These are phyloP conservation scores for Luidia sarsii DNA, from an alignment of 53 echinoderm and acorn worm genomes.

Conservation along the genomic window DNA sequence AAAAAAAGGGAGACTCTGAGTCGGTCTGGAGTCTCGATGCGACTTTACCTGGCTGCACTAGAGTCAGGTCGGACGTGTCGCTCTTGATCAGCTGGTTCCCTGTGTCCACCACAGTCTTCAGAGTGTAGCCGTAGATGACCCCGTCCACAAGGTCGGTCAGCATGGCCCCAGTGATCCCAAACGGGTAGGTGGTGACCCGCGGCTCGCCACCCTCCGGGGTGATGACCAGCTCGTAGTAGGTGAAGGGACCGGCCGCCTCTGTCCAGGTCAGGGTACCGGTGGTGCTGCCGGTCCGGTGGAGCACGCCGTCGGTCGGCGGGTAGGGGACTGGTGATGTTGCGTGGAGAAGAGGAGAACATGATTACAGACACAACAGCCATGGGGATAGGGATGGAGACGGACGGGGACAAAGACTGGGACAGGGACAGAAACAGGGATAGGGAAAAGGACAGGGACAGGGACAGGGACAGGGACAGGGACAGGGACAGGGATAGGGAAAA, in stretches of 20 bases:
- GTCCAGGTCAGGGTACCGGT: slow-evolving; percentile 27
- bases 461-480: no score
- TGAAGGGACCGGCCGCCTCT: slow-evolving; percentile 4
- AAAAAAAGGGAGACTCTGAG: no score
- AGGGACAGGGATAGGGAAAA: no score
- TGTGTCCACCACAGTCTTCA: background rate
- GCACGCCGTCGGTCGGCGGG: background rate
- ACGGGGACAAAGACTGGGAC: no score
- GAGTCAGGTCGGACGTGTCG: background rate
- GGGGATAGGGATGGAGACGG: no score
- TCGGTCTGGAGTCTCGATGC: no score
- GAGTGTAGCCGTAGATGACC: slow-evolving; percentile 13
- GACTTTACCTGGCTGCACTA: background rate
- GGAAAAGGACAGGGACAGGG: no score
- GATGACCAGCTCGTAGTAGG: slow-evolving; percentile 17
- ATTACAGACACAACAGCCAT: no score
- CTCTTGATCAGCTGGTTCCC: background rate
- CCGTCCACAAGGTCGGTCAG: background rate
- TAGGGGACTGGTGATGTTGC: no score
- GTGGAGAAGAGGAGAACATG: no score
- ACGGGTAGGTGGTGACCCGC: background rate
- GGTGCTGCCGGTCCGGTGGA: slow-evolving; percentile 12
- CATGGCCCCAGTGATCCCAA: background rate
- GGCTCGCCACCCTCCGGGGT: background rate
- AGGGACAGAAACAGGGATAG: no score